Percentiles rank a stretch among this genome's conserved stretches.
phyloP scores from a whole-genome alignment of 1,140 invertebrate genomes.

The Eubasilissa regina region DNA sequence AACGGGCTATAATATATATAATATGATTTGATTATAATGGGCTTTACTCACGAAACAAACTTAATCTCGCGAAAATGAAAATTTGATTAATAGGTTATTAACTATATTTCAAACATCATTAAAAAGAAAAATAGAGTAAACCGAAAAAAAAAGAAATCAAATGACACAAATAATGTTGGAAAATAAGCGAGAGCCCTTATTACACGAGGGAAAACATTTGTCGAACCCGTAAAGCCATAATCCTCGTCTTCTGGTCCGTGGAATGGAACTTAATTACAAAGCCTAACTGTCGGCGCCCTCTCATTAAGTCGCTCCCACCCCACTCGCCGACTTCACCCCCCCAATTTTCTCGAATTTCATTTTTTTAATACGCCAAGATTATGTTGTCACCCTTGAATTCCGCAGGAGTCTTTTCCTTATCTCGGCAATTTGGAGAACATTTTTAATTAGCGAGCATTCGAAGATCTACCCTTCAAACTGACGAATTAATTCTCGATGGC shows the following conservation, averaged over 20 bases:
- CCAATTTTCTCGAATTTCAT: conserved; percentile 46
- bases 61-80: too few species aligned
- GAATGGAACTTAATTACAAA: conserved; percentile 54
- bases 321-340: not conserved
- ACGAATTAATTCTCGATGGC: conserved; percentile 24
- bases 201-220: conserved; percentile 37
- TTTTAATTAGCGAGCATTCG: conserved; percentile 60
- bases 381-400: conserved; percentile 55
- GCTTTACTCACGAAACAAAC: too few species aligned
- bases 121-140: too few species aligned
- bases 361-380: conserved; percentile 59
- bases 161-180: not conserved
- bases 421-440: conserved; percentile 52
- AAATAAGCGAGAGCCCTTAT: conserved; percentile 34
- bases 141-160: not conserved
- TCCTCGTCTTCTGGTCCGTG: conserved; percentile 37
- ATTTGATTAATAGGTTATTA: too few species aligned
- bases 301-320: conserved; percentile 43
- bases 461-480: conserved; percentile 51
- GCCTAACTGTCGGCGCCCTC: conserved; percentile 41
- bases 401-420: conserved; percentile 44
- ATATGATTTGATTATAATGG: too few species aligned
- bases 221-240: conserved; percentile 43
- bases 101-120: too few species aligned
- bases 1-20: too few species aligned